Percentiles rank a stretch among this genome's conserved stretches.
Conservation (phyloP, 2,888 invertebrate genomes). For the Lamellibrachia satsuma region DNA sequence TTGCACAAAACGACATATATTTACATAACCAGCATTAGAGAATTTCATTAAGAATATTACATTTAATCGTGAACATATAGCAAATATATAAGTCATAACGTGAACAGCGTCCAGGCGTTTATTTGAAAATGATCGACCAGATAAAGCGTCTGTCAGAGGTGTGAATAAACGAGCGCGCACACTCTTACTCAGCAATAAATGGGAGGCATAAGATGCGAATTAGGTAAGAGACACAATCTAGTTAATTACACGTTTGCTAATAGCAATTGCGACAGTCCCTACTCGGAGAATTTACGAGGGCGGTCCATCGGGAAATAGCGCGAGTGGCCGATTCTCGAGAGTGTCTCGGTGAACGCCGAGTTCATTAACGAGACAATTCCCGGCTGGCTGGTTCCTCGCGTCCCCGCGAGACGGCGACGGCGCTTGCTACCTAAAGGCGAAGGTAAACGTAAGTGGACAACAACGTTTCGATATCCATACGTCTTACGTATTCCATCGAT, state of each 20-base stretch:
- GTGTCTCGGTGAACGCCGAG: background rate
- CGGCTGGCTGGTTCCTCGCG: background rate
- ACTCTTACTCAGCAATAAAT: background rate
- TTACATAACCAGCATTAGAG: background rate
- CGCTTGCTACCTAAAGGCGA: background rate
- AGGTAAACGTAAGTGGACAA: background rate
- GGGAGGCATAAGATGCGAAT: background rate
- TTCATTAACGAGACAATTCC: background rate
- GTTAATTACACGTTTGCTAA: slow-evolving; percentile 13
- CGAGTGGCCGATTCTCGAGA: background rate
- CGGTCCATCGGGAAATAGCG: background rate
- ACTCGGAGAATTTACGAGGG: background rate
- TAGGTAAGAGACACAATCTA: background rate
- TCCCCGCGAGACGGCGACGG: background rate
- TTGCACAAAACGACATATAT: too few relatives aligned
- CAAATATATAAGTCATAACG: background rate
- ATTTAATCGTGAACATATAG: background rate
- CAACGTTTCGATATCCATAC: too few relatives aligned
- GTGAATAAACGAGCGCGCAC: background rate
- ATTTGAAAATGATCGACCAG: background rate
- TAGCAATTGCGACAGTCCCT: background rate
- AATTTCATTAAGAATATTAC: background rate
- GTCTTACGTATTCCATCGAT: too few relatives aligned
- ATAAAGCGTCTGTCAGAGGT: background rate
- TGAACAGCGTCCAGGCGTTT: background rate